Base-by-base conservation (phyloP, 2,888 invertebrate species). In the Myopa testacea region DNA sequence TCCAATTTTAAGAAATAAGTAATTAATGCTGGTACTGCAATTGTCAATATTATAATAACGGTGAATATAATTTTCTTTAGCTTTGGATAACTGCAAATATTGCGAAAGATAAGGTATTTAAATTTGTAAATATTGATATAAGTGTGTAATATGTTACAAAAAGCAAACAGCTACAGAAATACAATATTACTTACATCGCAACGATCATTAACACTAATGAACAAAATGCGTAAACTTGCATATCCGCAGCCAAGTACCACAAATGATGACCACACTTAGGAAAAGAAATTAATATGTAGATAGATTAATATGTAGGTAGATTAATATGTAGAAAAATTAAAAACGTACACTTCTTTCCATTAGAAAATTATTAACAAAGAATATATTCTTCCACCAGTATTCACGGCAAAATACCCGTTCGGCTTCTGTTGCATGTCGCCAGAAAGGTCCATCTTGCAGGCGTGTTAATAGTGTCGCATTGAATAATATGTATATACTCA, bases 371-470 rank as follows among this genome's bases (percentile, higher is more conserved):
- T 88, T 88, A 45, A 89, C 80, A 78, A 87, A 89, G 12, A 90
- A 80, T 1, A 89, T 77, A 82, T 90, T 89, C 55, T 83, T 82
- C 90, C 90, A 90, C 90, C 89, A 90, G 79, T 85, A 85, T 38
- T 81, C 81, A 0, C 87, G 84, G 78, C 90, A 90, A 79, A 88
- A 86, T 0, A 83, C 79, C 4, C 88, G 84, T 77, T 89, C 87
- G 3, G 86, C 81, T 58, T 87, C 87, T 0, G 82, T 81, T 0
- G 84, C 58, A 74, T 87, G 87, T 0, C 86, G 83, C 90, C 90
- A 90, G 10, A 89, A 84, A 0, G 90, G 90, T 16, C 91, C 91
- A 52, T 87, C 82, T 75, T 89, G 88, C 6, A 89, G 78, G 50
- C 88, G 86, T 3, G 87, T 85, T 14, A 90, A 81, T 81, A 90